These are phyloP conservation scores for Nycticryphes semicollaris DNA, from an alignment of 2,113 vertebrate genomes.

Conservation along the genomic window DNA sequence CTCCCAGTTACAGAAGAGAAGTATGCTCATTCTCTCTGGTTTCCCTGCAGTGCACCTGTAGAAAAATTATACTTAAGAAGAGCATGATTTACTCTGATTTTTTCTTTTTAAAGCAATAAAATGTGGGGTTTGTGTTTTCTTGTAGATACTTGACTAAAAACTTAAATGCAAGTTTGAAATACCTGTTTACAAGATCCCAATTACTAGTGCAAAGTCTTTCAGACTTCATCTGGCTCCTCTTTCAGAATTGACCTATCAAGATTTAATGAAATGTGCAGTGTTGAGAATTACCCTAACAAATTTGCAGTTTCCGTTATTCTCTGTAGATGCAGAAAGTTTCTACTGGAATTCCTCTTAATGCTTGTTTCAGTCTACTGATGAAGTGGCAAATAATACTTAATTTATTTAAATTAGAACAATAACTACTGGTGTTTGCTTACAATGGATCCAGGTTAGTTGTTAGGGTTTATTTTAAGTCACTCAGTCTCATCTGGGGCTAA, in stretches of 20 bases:
- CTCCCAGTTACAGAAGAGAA: not conserved
- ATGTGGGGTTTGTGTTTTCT: not conserved
- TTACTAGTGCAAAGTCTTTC: not conserved
- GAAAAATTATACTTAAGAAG: not conserved
- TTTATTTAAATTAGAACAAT: not conserved
- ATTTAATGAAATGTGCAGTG: not conserved
- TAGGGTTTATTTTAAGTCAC: slow-evolving; percentile 19
- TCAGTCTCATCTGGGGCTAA: slow-evolving; percentile 2
- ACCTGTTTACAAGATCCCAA: not conserved
- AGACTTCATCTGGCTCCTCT: not conserved
- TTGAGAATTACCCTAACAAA: not conserved
- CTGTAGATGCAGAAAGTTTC: not conserved
- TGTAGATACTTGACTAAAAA: not conserved
- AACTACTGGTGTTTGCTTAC: not conserved
- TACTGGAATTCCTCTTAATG: not conserved
- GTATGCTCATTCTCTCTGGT: not conserved
- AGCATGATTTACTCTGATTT: not conserved
- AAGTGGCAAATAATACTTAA: not conserved
- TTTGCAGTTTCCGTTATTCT: not conserved
- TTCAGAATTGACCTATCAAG: not conserved
- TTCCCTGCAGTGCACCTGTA: not conserved
- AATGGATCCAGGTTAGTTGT: not conserved
- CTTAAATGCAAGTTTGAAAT: not conserved
- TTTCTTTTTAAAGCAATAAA: not conserved
- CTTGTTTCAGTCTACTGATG: not conserved